Evolutionary conservation across 2,113 vertebrate species (phyloP), one percentile per base, ranked within the genome.

Genomic region (Xiphorhynchus elegans): DNA sequence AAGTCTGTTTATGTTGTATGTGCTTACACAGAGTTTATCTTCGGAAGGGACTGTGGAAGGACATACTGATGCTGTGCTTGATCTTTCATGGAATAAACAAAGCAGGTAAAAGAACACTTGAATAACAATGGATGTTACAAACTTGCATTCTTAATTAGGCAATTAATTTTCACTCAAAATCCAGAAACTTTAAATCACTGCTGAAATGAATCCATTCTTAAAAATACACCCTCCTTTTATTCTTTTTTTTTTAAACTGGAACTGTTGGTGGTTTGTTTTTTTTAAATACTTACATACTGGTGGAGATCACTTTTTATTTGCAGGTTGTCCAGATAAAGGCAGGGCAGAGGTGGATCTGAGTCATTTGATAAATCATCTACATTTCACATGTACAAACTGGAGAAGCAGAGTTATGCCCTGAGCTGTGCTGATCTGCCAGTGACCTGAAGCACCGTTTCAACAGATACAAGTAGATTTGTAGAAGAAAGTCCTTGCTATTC

Each of bases 71-170:
- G 99, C 99, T 49, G 98, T 99, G 39, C 97, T 99, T 80, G 99
- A 99, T 95, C 97, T 99, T 46, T 99, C 99, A 9, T 99, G 99
- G 99, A 99, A 99, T 97, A 99, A 97, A 87, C 96, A 99, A 76
- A 96, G 98, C 96, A 98, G 99, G 99, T 99, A 97, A 97, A 94
- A 77, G 31, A 83, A 47, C 6, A 33, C 7, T 84, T 62, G 15
- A 81, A 23, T 58, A 55, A 49, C 16, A 84, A 1, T 18, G 15
- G 19, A 6, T 69, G 12, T 46, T 83, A 31, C 8, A 77, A 74
- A 73, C 35, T 24, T 31, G 10, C 31, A 7, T 56, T 52, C 42
- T 31, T 86, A 46, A 58, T 52, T 75, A 55, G 56, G 24, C 26
- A 19, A 39, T 6, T 2, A 3, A 16, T 93, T 84, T 87, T 52